Conservation (phyloP, 2,113 vertebrate species). For the Pelobates fuscus region DNA sequence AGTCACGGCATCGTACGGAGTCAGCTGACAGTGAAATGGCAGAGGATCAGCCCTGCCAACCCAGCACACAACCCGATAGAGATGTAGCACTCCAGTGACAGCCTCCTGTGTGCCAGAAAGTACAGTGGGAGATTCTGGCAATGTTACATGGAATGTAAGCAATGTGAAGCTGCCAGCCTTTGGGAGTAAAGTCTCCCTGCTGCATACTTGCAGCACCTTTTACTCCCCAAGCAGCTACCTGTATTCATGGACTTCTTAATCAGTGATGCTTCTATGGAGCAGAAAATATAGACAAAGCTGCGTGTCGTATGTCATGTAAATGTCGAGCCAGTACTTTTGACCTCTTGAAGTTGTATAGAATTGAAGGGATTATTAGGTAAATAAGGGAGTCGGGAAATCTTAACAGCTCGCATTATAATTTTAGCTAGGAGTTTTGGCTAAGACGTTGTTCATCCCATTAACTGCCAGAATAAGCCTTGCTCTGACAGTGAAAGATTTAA, state of each 20-base stretch:
- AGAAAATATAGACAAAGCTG: conserved; percentile 32
- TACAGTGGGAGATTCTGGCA: conserved; percentile 8
- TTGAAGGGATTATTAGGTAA: conserved; percentile 44
- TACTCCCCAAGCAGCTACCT: conserved; percentile 22
- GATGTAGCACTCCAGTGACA: conserved; percentile 36
- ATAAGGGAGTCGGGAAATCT: conserved; percentile 36
- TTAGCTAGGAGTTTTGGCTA: conserved; percentile 15
- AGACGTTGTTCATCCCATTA: background rate
- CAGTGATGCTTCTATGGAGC: conserved; percentile 17
- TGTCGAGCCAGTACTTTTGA: conserved; percentile 40
- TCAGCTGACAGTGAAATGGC: conserved; percentile 38
- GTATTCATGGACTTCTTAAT: conserved; percentile 26
- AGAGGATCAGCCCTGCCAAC: conserved; percentile 13
- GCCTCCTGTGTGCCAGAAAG: background rate
- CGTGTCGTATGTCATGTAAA: conserved; percentile 29
- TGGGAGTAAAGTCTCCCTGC: conserved; percentile 15
- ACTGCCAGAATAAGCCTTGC: background rate
- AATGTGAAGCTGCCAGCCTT: conserved; percentile 36
- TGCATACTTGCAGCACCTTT: background rate
- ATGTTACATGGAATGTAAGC: conserved; percentile 37
- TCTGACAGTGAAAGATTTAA: background rate
- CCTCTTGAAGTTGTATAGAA: conserved; percentile 20
- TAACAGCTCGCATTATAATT: background rate
- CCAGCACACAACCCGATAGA: conserved; percentile 21
- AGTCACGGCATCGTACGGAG: conserved; percentile 15